These are phyloP conservation scores for Acrocephalus arundinaceus DNA, from an alignment of 2,113 vertebrate genomes.

Conservation along the genomic window DNA sequence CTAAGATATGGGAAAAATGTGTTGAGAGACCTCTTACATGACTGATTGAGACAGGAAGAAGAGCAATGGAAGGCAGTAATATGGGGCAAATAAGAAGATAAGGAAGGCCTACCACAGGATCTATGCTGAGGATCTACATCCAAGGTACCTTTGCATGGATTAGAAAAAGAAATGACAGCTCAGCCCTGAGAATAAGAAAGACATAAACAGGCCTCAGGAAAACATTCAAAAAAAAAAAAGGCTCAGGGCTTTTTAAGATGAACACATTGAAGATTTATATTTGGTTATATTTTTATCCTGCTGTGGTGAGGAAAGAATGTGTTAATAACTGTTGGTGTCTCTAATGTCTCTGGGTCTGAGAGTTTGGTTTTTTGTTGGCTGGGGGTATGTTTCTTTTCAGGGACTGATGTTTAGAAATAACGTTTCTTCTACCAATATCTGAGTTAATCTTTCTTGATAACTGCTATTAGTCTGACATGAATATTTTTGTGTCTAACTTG, in stretches of 20 bases:
- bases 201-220: background rate
- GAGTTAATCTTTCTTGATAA: background rate
- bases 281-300: background rate
- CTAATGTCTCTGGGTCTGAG: background rate
- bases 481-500: background rate
- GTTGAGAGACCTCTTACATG: no score
- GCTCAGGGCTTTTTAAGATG: background rate
- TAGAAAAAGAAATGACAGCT: background rate
- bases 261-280: background rate
- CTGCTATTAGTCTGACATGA: background rate
- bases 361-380: background rate
- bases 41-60: background rate
- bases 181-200: background rate
- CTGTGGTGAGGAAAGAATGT: background rate
- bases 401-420: background rate
- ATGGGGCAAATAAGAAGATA: background rate
- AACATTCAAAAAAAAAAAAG: background rate
- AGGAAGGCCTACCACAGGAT: accelerated
- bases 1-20: background rate
- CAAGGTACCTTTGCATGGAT: background rate
- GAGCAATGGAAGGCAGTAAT: background rate
- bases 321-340: background rate
- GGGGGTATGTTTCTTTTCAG: background rate
- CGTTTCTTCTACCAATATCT: accelerated
- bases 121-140: background rate